A percentile compares a stretch with the other conserved stretches of the same genome.
These are phyloP conservation scores for Neoscelio sp. DNA, from an alignment of 2,888 invertebrate species.

Conservation along the genomic window DNA sequence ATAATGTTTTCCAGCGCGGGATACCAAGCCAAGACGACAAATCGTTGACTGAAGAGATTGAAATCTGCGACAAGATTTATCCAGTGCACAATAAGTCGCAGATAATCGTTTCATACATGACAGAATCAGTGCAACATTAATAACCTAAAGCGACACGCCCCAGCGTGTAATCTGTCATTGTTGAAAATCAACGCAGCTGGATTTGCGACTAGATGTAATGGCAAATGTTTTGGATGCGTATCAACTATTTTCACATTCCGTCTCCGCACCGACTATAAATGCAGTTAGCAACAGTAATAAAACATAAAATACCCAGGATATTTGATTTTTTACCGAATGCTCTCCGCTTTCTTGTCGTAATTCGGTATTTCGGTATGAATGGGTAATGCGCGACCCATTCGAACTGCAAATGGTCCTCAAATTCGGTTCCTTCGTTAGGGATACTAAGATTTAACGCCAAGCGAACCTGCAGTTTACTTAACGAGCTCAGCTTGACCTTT, in stretches of 20 bases:
- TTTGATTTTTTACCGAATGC: neutral
- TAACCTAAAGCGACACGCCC: conserved; percentile 34
- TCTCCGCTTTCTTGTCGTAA: too few relatives aligned
- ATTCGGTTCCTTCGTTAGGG: too few relatives aligned
- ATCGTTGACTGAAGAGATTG: conserved; percentile 26
- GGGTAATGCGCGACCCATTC: neutral
- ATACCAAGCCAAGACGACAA: too few relatives aligned
- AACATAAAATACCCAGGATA: conserved; percentile 1
- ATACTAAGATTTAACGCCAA: too few relatives aligned
- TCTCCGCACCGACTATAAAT: conserved; percentile 9
- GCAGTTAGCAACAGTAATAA: conserved; percentile 38
- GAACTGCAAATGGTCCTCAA: too few relatives aligned
- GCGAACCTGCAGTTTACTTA: too few relatives aligned
- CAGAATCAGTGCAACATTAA: conserved; percentile 43
- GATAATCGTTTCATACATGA: conserved; percentile 55
- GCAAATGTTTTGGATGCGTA: conserved; percentile 48
- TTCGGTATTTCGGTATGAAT: neutral
- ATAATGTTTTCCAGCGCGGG: too few relatives aligned
- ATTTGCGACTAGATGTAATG: conserved; percentile 41
- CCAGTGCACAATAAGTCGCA: conserved; percentile 36
- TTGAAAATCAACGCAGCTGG: conserved; percentile 41
- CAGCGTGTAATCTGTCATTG: conserved; percentile 41
- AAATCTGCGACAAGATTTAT: conserved; percentile 38
- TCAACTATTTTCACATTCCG: conserved; percentile 42
- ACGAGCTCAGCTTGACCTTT: too few relatives aligned